Conservation (phyloP, 2,113 vertebrate species). For the Periophthalmus modestus region DNA sequence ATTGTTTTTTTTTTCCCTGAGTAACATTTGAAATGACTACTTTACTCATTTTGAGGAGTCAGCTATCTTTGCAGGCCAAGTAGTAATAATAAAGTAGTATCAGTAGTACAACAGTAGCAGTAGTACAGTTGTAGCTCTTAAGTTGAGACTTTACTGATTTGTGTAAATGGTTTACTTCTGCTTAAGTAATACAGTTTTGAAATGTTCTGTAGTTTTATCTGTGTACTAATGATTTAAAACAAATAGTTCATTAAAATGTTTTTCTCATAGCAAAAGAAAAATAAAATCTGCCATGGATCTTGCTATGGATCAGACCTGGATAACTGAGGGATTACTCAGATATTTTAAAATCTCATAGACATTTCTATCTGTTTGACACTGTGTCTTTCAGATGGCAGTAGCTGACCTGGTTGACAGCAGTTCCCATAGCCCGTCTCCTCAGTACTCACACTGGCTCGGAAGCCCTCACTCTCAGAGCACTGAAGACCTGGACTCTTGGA, state of each 20-base stretch:
- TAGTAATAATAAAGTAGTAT: not conserved
- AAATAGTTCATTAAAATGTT: not conserved
- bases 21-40: not conserved
- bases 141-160: no score
- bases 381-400: constrained; percentile 73
- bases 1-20: no score
- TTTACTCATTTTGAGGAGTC: not conserved
- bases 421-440: constrained; percentile 86
- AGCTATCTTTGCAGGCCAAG: not conserved
- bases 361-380: not conserved
- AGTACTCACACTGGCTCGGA: constrained; percentile 93
- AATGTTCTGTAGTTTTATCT: not conserved
- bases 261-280: not conserved
- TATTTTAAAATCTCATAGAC: no score
- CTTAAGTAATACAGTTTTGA: not conserved
- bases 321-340: no score
- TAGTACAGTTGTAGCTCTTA: no score
- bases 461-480: constrained; percentile 95
- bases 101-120: no score
- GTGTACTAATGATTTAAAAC: not conserved
- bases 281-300: no score
- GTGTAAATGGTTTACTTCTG: no score
- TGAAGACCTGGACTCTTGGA: constrained; percentile 94
- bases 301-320: no score
- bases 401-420: constrained; percentile 85